Conservation (phyloP, 2,888 invertebrate species). For the Drosophila anceps region DNA sequence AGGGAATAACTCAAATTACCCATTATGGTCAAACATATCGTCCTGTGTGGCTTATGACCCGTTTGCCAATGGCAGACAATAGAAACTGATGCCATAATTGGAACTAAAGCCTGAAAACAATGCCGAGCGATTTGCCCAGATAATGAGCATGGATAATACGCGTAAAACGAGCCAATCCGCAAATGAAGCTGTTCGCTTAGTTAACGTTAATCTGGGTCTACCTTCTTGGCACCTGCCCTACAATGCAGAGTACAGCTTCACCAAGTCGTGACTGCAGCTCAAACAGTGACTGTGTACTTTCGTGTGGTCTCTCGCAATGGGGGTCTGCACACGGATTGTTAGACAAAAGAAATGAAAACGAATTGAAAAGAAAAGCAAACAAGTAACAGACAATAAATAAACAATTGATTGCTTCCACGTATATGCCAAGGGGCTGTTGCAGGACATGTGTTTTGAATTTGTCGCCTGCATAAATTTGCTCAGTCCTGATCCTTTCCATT, state of each 20-base stretch:
- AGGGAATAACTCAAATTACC: constrained; percentile 50
- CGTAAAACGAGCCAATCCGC: constrained; percentile 72
- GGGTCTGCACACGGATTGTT: constrained; percentile 24
- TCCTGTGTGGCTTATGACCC: constrained; percentile 23
- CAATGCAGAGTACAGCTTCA: constrained; percentile 13
- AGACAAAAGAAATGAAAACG: constrained; percentile 38
- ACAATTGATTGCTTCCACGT: constrained; percentile 68
- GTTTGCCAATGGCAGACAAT: constrained; percentile 46
- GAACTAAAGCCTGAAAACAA: constrained; percentile 40
- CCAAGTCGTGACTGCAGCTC: constrained; percentile 24
- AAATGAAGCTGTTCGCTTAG: constrained; percentile 62
- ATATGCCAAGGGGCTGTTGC: constrained; percentile 17
- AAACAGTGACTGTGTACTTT: constrained; percentile 20
- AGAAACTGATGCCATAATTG: constrained; percentile 57
- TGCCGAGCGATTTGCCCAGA: constrained; percentile 38
- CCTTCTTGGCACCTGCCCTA: constrained; percentile 53
- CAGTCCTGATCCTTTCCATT: constrained; percentile 54
- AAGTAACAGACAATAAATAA: constrained; percentile 75
- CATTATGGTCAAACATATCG: constrained; percentile 32
- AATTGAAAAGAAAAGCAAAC: constrained; percentile 68
- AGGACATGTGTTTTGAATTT: constrained; percentile 79
- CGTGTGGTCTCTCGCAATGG: constrained; percentile 57
- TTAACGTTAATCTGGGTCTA: constrained; percentile 29
- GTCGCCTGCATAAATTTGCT: constrained; percentile 77
- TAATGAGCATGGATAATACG: constrained; percentile 65